phyloP scores from a whole-genome alignment of 35 echinoderm and acorn worm species.

The Ophiothrix spiculata region DNA sequence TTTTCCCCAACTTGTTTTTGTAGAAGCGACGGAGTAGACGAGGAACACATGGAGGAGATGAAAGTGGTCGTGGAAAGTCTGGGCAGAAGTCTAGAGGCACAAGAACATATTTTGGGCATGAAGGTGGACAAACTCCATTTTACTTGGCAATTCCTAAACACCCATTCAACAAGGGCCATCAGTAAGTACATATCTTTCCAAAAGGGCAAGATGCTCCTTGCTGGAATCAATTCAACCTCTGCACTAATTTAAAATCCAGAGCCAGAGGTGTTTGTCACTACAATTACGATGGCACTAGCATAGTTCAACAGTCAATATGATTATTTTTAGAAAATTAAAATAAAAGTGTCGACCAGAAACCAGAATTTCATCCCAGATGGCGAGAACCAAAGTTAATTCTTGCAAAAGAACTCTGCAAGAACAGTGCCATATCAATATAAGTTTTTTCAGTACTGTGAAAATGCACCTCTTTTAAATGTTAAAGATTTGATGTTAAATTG shows the following conservation, averaged over 20 bases:
- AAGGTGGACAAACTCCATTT: slow-evolving; percentile 90
- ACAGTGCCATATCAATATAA: no score
- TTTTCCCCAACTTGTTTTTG: no score
- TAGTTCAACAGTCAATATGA: no score
- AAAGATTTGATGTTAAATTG: no score
- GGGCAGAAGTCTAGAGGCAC: slow-evolving; percentile 82
- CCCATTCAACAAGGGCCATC: slow-evolving; percentile 77
- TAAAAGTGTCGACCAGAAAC: no score
- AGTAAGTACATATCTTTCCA: slow-evolving; percentile 74
- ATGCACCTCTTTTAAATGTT: no score
- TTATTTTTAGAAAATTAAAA: no score
- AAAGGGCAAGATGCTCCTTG: background rate
- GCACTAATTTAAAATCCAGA: background rate
- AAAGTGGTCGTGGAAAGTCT: slow-evolving; percentile 71
- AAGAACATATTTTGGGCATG: slow-evolving; percentile 74
- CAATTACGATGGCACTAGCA: background rate
- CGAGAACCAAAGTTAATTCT: no score
- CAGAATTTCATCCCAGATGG: no score
- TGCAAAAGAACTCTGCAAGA: no score
- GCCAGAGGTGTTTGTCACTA: background rate
- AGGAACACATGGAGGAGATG: slow-evolving; percentile 68
- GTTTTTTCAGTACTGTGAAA: no score
- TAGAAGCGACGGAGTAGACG: slow-evolving; percentile 29
- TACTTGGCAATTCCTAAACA: slow-evolving; percentile 89
- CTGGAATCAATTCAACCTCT: background rate